Evolutionary conservation across 2,888 invertebrate species (phyloP).

Genomic region (Drosophila sordidula): DNA sequence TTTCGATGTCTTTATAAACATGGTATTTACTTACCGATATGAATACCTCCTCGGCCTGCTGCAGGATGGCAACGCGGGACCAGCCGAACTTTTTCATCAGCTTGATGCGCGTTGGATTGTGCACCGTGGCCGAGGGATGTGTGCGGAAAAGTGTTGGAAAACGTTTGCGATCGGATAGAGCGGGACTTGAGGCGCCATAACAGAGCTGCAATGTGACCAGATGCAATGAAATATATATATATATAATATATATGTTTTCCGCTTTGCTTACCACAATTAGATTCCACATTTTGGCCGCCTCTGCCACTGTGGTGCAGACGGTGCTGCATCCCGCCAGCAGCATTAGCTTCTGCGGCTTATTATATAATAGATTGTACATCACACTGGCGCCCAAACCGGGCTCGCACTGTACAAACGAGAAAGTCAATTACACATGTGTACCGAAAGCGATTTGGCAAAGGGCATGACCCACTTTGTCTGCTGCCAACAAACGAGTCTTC

Average conservation of each 20-base stretch:
- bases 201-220: conserved; percentile 89
- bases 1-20: neutral
- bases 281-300: conserved; percentile 99
- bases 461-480: conserved; percentile 53
- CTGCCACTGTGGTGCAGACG: conserved; percentile 99
- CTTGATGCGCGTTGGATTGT: conserved; percentile 98
- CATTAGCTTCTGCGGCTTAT: conserved; percentile 96
- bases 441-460: conserved; percentile 44
- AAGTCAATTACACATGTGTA: conserved; percentile 50
- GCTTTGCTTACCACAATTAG: conserved; percentile 94
- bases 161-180: conserved; percentile 97
- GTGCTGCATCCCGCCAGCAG: conserved; percentile 98
- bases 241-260: neutral
- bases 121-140: conserved; percentile 99
- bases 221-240: neutral
- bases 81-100: conserved; percentile 98
- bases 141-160: conserved; percentile 99
- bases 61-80: conserved; percentile 98
- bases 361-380: conserved; percentile 99
- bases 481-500: conserved; percentile 32
- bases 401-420: conserved; percentile 91
- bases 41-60: conserved; percentile 99
- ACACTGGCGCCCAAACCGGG: conserved; percentile 99
- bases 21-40: conserved; percentile 90
- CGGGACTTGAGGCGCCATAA: conserved; percentile 99